Evolutionary conservation across 2,888 invertebrate species (phyloP).

Genomic region (Shargacucullia verbasci): DNA sequence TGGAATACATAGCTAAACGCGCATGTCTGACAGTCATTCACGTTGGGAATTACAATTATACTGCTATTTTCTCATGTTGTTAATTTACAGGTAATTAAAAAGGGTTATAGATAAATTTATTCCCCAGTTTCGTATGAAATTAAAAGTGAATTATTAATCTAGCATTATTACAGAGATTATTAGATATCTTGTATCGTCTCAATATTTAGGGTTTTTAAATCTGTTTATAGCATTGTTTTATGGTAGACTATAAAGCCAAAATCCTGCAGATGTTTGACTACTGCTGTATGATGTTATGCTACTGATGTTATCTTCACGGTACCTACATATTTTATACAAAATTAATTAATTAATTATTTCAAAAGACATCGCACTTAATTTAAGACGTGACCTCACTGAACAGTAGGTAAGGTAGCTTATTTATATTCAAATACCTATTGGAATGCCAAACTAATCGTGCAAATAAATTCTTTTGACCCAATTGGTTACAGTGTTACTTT

Average conservation of each 20-base stretch:
- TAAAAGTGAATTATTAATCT: too few relatives aligned
- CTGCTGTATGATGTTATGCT: too few relatives aligned
- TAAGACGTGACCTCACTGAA: constrained; percentile 21
- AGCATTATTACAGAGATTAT: too few relatives aligned
- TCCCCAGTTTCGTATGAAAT: too few relatives aligned
- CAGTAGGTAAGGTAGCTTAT: constrained; percentile 43
- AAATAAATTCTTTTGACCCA: constrained; percentile 46
- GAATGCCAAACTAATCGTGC: constrained; percentile 44
- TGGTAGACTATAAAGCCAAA: neutral
- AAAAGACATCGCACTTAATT: constrained; percentile 20
- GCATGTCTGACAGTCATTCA: constrained; percentile 36
- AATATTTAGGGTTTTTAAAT: neutral
- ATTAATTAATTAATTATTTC: constrained; percentile 26
- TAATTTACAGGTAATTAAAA: constrained; percentile 3
- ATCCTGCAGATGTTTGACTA: too few relatives aligned
- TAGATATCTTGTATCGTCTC: too few relatives aligned
- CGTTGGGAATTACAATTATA: constrained; percentile 17
- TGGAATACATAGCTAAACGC: constrained; percentile 43
- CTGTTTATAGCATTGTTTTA: neutral
- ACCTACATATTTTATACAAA: too few relatives aligned
- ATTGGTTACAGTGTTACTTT: constrained; percentile 47
- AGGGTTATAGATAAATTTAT: too few relatives aligned
- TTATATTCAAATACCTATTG: constrained; percentile 58
- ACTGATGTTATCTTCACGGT: too few relatives aligned
- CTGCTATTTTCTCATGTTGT: constrained; percentile 23